These are phyloP conservation scores for Antheraea assamensis DNA, from an alignment of 2,888 invertebrate species.

Conservation along the genomic window DNA sequence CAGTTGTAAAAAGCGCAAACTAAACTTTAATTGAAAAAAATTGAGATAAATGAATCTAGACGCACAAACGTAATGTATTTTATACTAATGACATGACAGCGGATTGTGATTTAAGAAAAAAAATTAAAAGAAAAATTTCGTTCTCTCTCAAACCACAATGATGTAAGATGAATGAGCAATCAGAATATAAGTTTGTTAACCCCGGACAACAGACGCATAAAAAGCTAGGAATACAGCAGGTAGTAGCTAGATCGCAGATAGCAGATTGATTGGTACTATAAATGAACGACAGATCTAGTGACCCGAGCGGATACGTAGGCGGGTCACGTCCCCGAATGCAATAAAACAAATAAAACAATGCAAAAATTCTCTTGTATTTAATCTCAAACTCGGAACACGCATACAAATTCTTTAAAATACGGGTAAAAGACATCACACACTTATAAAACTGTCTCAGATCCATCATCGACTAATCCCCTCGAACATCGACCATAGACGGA, in stretches of 20 bases:
- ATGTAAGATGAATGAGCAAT: conserved; percentile 81
- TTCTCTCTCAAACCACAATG: conserved; percentile 70
- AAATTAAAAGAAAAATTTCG: conserved; percentile 54
- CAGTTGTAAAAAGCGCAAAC: conserved; percentile 14
- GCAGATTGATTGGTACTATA: conserved; percentile 78
- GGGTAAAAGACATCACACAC: neutral
- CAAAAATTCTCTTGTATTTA: conserved; percentile 41
- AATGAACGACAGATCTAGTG: conserved; percentile 70
- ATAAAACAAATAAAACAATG: conserved; percentile 65
- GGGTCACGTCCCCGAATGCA: conserved; percentile 63
- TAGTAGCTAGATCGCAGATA: conserved; percentile 74
- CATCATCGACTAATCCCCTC: neutral
- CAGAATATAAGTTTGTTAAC: conserved; percentile 75
- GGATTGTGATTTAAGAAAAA: conserved; percentile 20
- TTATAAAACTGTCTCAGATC: neutral
- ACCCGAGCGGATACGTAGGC: conserved; percentile 62
- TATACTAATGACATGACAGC: conserved; percentile 56
- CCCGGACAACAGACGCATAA: conserved; percentile 76
- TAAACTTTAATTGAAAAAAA: conserved; percentile 30
- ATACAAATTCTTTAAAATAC: conserved; percentile 21
- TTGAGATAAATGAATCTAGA: conserved; percentile 44
- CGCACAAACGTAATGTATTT: conserved; percentile 41
- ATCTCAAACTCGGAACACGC: conserved; percentile 18
- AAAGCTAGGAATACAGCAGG: conserved; percentile 76
- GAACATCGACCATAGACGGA: neutral